Evolutionary conservation across 2,113 vertebrate species (phyloP).

Genomic region (Scortum barcoo): DNA sequence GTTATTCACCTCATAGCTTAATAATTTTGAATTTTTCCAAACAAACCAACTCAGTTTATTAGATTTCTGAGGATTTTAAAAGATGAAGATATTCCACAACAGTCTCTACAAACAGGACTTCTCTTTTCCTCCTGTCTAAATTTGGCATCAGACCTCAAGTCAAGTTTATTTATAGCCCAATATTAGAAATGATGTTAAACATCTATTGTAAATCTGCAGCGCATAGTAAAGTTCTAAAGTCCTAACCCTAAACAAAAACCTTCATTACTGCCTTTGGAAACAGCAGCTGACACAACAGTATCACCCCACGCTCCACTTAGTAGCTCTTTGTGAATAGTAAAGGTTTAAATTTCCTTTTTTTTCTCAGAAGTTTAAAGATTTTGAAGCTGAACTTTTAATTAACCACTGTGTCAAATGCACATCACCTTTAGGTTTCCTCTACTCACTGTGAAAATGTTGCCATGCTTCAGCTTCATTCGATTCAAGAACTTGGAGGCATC

Average conservation of each 20-base stretch:
- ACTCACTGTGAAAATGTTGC: slow-evolving; percentile 91
- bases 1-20: no score
- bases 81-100: no score
- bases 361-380: not conserved
- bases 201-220: not conserved
- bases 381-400: not conserved
- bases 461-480: slow-evolving; percentile 90
- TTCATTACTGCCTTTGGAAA: not conserved
- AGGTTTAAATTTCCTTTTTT: not conserved
- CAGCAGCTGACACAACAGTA: not conserved
- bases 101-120: no score
- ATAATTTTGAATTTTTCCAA: not conserved
- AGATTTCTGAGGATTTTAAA: slow-evolving; percentile 3
- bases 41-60: not conserved
- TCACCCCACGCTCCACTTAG: not conserved
- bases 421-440: not conserved
- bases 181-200: not conserved
- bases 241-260: no score
- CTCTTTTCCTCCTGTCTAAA: no score
- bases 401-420: not conserved
- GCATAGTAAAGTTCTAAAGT: not conserved
- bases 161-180: no score
- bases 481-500: slow-evolving; percentile 88
- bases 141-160: no score
- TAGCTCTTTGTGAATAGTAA: not conserved